Percentiles rank a stretch among this genome's conserved stretches.
Conservation (phyloP, 2,888 invertebrate species). For the Lypha dubia region DNA sequence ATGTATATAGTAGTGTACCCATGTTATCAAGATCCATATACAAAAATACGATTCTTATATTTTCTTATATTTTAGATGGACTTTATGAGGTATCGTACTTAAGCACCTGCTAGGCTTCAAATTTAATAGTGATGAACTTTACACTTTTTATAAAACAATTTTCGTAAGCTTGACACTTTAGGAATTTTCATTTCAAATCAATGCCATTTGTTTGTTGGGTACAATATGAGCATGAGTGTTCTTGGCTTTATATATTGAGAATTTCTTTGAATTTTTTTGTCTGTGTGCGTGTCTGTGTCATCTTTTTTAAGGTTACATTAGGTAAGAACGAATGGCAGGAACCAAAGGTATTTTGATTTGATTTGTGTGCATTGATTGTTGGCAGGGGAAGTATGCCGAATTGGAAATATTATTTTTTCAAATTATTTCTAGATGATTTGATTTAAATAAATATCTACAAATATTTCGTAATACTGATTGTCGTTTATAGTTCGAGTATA, state of each 20-base stretch:
- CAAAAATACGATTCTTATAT: no score
- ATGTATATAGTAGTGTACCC: no score
- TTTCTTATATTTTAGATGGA: no score
- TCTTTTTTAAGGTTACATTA: constrained; percentile 64
- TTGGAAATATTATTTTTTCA: constrained; percentile 25
- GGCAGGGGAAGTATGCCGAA: constrained; percentile 44
- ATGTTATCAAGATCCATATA: no score
- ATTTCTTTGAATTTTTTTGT: constrained; percentile 36
- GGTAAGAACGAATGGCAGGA: constrained; percentile 53
- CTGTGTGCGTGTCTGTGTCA: constrained; percentile 38
- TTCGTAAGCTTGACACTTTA: not conserved
- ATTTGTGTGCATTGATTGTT: constrained; percentile 67
- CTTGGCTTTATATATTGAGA: not conserved
- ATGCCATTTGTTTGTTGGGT: not conserved
- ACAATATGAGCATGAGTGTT: not conserved
- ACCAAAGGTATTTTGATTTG: constrained; percentile 66
- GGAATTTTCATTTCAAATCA: not conserved
- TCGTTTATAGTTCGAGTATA: not conserved
- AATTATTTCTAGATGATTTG: constrained; percentile 36
- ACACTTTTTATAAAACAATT: no score
- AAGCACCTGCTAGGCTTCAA: no score
- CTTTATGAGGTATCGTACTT: no score
- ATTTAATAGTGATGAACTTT: no score
- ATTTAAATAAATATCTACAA: constrained; percentile 20
- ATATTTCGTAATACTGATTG: constrained; percentile 9